phyloP scores from a whole-genome alignment of 1,140 invertebrate genomes.

The Drosophila tristis region DNA sequence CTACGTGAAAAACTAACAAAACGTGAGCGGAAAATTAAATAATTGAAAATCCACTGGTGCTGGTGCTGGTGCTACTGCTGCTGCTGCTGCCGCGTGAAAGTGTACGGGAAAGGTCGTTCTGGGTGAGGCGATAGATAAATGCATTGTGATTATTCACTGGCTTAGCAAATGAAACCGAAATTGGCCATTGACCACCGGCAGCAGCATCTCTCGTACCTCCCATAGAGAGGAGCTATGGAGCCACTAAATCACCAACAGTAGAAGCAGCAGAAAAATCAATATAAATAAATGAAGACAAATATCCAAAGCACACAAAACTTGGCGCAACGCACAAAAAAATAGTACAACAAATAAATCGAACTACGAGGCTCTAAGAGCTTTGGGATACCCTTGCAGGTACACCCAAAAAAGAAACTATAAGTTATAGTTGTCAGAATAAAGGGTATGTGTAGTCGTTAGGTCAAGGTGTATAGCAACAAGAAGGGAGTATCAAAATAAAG shows the following conservation, averaged over 20 bases:
- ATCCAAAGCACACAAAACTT: slow-evolving; percentile 50
- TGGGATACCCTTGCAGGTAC: too few relatives aligned
- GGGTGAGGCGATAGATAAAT: slow-evolving; percentile 57
- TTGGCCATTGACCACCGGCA: slow-evolving; percentile 64
- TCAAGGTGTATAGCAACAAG: slow-evolving; percentile 4
- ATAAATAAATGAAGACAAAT: slow-evolving; percentile 80
- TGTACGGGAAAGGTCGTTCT: slow-evolving; percentile 60
- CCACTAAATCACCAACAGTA: slow-evolving; percentile 56
- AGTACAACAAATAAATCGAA: neutral
- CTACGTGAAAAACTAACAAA: slow-evolving; percentile 53
- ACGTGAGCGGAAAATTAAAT: slow-evolving; percentile 82
- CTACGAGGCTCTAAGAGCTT: too few relatives aligned
- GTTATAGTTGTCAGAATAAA: too few relatives aligned
- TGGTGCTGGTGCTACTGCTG: too few relatives aligned
- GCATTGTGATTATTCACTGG: slow-evolving; percentile 81
- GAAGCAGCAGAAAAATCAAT: slow-evolving; percentile 61
- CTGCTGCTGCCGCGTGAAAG: slow-evolving; percentile 24
- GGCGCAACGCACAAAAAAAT: neutral
- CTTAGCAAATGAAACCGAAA: slow-evolving; percentile 79
- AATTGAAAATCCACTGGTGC: slow-evolving; percentile 68
- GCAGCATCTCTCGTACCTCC: neutral
- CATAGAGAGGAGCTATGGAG: slow-evolving; percentile 23
- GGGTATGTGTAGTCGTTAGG: too few relatives aligned
- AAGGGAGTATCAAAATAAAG: too few relatives aligned
- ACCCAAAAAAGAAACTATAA: too few relatives aligned